Conservation (phyloP, 2,888 invertebrate genomes). For the Andrena flavipes region DNA sequence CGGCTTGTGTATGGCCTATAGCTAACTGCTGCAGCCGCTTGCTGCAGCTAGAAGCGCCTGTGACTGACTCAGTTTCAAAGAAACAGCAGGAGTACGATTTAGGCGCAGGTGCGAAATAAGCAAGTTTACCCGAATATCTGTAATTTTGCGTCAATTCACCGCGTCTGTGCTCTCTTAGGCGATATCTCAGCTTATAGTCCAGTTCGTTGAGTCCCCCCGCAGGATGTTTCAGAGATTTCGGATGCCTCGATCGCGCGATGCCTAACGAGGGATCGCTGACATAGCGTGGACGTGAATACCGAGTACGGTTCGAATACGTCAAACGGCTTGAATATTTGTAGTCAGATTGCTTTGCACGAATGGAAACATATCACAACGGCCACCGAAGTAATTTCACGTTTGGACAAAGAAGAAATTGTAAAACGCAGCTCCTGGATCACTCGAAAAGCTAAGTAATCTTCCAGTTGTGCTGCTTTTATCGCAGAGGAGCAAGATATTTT, state of each 20-base stretch:
- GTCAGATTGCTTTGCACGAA: conserved; percentile 18
- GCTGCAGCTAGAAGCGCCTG: too few relatives aligned
- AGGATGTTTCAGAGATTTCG: conserved; percentile 40
- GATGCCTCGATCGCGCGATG: conserved; percentile 51
- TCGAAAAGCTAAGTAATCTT: too few relatives aligned
- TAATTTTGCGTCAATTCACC: neutral
- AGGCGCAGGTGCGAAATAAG: too few relatives aligned
- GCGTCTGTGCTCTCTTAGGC: neutral
- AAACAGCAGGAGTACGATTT: too few relatives aligned
- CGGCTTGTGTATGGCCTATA: too few relatives aligned
- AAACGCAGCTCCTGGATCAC: neutral
- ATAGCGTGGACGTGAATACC: conserved; percentile 48
- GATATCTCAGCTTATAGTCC: neutral
- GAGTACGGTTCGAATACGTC: conserved; percentile 43
- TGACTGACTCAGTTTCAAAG: too few relatives aligned
- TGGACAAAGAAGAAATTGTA: neutral
- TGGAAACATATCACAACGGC: conserved; percentile 6
- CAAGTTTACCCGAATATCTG: neutral
- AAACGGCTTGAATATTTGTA: conserved; percentile 47
- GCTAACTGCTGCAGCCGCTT: too few relatives aligned
- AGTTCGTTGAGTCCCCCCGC: conserved; percentile 4
- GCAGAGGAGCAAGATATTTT: too few relatives aligned
- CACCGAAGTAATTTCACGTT: too few relatives aligned
- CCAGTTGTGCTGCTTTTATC: too few relatives aligned
- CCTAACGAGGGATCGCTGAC: conserved; percentile 43